Evolutionary conservation across 2,888 invertebrate genomes (phyloP).

Genomic region (Danaus chrysippus): DNA sequence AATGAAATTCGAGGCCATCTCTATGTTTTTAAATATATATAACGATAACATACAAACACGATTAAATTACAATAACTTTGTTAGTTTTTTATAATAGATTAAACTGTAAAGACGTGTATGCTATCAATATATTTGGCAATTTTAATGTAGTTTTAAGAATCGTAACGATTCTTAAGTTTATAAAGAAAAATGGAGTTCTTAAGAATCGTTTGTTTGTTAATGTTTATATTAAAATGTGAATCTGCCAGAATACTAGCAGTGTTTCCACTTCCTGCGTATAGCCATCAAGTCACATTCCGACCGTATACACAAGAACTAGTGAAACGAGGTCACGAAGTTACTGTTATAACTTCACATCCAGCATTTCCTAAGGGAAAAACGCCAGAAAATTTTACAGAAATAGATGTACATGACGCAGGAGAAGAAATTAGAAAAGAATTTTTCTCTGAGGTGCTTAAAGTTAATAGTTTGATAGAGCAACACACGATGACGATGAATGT

Average conservation of each 20-base stretch:
- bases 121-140: neutral
- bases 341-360: conserved; percentile 42
- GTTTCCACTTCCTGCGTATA: conserved; percentile 41
- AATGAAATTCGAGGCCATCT: no score
- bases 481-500: conserved; percentile 10
- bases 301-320: conserved; percentile 38
- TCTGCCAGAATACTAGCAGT: conserved; percentile 38
- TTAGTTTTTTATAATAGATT: no score
- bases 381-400: conserved; percentile 43
- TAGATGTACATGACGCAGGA: conserved; percentile 44
- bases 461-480: conserved; percentile 6
- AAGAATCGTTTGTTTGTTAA: neutral
- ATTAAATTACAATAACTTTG: no score
- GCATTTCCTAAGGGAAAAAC: conserved; percentile 33
- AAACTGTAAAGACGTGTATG: neutral
- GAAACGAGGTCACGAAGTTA: conserved; percentile 41
- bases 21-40: no score
- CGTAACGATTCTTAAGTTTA: neutral
- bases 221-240: conserved; percentile 15
- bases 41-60: no score
- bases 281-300: conserved; percentile 42
- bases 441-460: neutral
- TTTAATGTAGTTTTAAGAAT: neutral
- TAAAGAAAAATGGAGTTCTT: neutral
- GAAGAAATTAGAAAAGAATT: conserved; percentile 26